phyloP scores from a whole-genome alignment of 2,888 invertebrate genomes.

The Drosophila borborema region DNA sequence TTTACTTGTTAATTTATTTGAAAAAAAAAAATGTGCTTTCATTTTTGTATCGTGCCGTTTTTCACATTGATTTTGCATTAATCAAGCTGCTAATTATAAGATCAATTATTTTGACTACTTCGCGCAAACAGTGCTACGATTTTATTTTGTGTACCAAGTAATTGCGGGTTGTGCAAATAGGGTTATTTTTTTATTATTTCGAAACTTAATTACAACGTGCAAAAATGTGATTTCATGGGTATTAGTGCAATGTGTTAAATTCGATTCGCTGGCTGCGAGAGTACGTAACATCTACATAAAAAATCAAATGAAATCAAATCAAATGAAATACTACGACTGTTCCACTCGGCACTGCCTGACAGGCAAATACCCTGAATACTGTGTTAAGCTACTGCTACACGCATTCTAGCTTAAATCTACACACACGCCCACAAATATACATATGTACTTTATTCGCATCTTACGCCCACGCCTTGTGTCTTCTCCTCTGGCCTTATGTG shows the following conservation, averaged over 20 bases:
- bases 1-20: constrained; percentile 7
- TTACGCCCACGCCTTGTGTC: not conserved
- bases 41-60: constrained; percentile 37
- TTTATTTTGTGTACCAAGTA: constrained; percentile 32
- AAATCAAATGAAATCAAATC: constrained; percentile 24
- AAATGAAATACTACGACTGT: not conserved
- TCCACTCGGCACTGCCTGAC: not conserved
- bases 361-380: not conserved
- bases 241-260: constrained; percentile 44
- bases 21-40: not conserved
- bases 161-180: constrained; percentile 25
- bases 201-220: constrained; percentile 67
- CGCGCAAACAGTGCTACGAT: constrained; percentile 12
- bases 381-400: not conserved
- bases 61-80: constrained; percentile 55
- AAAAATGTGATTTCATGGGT: constrained; percentile 66
- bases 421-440: not conserved
- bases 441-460: not conserved
- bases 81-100: constrained; percentile 44
- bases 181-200: constrained; percentile 24
- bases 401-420: not conserved
- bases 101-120: constrained; percentile 50
- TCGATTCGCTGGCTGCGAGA: constrained; percentile 46
- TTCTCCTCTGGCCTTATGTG: not conserved
- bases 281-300: constrained; percentile 39